These are phyloP conservation scores for Carterocephalus palaemon DNA, from an alignment of 2,888 invertebrate genomes.

Conservation along the genomic window DNA sequence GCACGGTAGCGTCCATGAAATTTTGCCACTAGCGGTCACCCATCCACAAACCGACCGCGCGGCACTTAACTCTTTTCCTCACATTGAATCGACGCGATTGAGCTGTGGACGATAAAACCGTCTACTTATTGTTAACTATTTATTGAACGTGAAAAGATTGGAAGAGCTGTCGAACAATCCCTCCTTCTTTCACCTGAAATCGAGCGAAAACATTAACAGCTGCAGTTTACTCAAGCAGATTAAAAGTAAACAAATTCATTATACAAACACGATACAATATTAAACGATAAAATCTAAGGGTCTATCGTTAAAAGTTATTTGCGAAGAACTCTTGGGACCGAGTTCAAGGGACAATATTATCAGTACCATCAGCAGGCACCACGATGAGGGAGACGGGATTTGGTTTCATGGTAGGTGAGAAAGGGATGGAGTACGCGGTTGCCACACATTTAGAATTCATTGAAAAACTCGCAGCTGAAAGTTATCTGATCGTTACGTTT, in stretches of 20 bases:
- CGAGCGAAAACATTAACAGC: background rate
- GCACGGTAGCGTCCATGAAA: no score
- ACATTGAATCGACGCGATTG: no score
- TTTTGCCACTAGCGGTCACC: no score
- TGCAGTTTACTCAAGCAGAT: background rate
- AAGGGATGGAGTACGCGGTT: slow-evolving; percentile 32
- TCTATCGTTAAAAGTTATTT: slow-evolving; percentile 23
- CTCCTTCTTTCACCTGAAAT: no score
- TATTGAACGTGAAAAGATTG: no score
- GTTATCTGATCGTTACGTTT: slow-evolving; percentile 71
- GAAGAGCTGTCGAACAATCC: no score
- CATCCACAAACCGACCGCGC: no score
- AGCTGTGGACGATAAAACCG: no score
- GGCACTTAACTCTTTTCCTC: no score
- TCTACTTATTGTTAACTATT: no score
- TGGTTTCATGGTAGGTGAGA: slow-evolving; percentile 25
- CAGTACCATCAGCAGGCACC: slow-evolving; percentile 45
- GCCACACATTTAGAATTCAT: slow-evolving; percentile 76
- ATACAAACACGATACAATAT: background rate
- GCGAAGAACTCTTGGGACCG: slow-evolving; percentile 14
- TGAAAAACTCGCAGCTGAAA: slow-evolving; percentile 72
- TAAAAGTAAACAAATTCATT: slow-evolving; percentile 3
- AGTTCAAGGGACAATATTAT: slow-evolving; percentile 30
- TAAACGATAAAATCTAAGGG: slow-evolving; percentile 12
- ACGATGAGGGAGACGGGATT: slow-evolving; percentile 35